phyloP scores from a whole-genome alignment of 2,113 vertebrate species.

The Prinia subflava region DNA sequence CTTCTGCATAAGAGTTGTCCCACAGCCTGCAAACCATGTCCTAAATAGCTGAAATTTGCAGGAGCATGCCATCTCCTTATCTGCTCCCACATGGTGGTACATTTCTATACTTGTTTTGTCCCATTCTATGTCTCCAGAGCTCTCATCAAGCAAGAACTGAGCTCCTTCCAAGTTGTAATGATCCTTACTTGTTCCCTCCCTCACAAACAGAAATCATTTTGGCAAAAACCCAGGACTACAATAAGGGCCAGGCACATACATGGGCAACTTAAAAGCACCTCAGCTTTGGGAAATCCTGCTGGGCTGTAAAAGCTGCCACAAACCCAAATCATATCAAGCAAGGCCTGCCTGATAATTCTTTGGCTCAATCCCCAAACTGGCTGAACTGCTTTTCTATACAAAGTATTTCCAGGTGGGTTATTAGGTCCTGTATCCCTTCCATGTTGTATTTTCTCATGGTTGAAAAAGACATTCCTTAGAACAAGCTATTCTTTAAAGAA shows the following conservation, averaged over 20 bases:
- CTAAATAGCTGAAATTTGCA: not conserved
- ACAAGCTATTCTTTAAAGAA: constrained; percentile 5
- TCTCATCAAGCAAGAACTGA: not conserved
- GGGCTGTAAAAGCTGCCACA: constrained; percentile 55
- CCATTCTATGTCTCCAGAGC: not conserved
- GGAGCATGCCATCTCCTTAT: not conserved
- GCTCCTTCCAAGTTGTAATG: constrained; percentile 11
- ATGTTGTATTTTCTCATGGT: not conserved
- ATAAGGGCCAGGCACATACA: constrained; percentile 25
- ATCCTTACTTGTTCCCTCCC: constrained; percentile 24
- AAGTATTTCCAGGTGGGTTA: constrained; percentile 60
- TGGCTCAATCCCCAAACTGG: constrained; percentile 24
- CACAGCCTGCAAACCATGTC: not conserved
- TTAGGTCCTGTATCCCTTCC: constrained; percentile 27
- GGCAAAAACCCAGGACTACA: constrained; percentile 28
- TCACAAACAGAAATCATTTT: not conserved
- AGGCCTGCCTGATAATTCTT: constrained; percentile 43
- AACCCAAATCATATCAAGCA: constrained; percentile 47
- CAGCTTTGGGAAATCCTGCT: constrained; percentile 54
- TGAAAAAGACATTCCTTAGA: constrained; percentile 19
- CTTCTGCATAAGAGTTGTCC: not conserved
- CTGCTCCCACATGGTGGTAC: not conserved
- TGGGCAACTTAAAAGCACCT: constrained; percentile 1
- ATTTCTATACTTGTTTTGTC: not conserved
- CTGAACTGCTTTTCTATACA: constrained; percentile 19